These are phyloP conservation scores for Illadopsis cleaveri DNA, from an alignment of 2,113 vertebrate species.

Conservation along the genomic window DNA sequence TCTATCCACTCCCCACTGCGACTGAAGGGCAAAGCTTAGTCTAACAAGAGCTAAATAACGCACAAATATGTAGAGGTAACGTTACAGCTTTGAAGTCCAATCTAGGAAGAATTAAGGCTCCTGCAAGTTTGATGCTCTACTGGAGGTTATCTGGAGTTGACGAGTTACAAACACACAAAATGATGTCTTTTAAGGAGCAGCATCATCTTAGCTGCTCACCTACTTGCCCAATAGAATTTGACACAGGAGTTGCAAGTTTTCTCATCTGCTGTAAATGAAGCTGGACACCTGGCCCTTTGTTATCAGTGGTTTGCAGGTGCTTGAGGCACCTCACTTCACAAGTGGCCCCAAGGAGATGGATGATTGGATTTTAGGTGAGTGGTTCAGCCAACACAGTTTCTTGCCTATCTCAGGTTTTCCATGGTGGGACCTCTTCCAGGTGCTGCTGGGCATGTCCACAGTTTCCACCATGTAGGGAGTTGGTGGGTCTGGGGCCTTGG, in stretches of 20 bases:
- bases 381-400: neutral
- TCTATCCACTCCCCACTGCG: neutral
- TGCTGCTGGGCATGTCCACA: neutral
- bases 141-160: slow-evolving; percentile 3
- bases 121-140: slow-evolving; percentile 6
- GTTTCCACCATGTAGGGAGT: neutral
- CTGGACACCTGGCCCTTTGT: neutral
- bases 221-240: neutral
- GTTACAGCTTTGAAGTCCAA: neutral
- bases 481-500: neutral
- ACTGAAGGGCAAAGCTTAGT: slow-evolving; percentile 50
- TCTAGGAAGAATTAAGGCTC: neutral
- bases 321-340: neutral
- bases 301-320: neutral
- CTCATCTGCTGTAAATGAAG: neutral
- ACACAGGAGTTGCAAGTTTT: neutral
- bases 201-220: neutral
- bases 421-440: neutral
- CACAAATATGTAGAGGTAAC: neutral
- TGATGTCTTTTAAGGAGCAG: slow-evolving; percentile 1
- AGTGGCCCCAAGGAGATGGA: neutral
- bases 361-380: neutral
- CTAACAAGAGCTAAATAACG: neutral
- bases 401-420: neutral
- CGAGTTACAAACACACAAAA: neutral